Percentiles rank a stretch among this genome's conserved stretches.
Conservation (phyloP, 2,797 vertebrate species). For the Phrynocephalus vlangalii region DNA sequence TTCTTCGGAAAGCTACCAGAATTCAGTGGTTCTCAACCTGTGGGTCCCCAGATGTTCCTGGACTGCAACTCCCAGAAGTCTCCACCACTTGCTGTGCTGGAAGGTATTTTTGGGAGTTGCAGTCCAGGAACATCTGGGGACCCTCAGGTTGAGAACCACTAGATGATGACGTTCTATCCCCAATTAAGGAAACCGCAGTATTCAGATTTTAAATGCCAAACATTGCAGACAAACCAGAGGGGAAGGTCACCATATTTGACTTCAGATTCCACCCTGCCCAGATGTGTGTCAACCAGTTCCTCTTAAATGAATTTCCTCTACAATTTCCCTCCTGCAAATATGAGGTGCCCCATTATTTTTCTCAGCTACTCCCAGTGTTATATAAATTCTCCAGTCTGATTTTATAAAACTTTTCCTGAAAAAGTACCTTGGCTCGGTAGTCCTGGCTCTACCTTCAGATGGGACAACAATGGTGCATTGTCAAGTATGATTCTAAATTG, state of each 20-base stretch:
- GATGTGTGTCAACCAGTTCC: not conserved
- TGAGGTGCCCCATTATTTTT: not conserved
- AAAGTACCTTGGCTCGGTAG: not conserved
- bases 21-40: too few species aligned
- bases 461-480: not conserved
- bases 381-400: not conserved
- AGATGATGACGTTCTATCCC: not conserved
- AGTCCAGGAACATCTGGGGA: too few species aligned
- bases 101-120: too few species aligned
- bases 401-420: not conserved
- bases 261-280: not conserved
- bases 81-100: too few species aligned
- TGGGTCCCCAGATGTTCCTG: too few species aligned
- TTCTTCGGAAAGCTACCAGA: not conserved
- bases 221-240: not conserved
- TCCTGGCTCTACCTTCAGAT: not conserved
- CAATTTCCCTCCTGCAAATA: not conserved
- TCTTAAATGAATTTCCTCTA: not conserved
- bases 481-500: not conserved
- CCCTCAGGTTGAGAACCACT: not conserved
- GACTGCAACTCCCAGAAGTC: too few species aligned
- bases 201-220: not conserved
- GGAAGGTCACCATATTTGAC: not conserved
- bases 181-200: not conserved
- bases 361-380: not conserved